A percentile compares a stretch with the other conserved stretches of the same genome.
Evolutionary conservation across 2,113 vertebrate genomes (phyloP).

Genomic region (Perca fluviatilis): DNA sequence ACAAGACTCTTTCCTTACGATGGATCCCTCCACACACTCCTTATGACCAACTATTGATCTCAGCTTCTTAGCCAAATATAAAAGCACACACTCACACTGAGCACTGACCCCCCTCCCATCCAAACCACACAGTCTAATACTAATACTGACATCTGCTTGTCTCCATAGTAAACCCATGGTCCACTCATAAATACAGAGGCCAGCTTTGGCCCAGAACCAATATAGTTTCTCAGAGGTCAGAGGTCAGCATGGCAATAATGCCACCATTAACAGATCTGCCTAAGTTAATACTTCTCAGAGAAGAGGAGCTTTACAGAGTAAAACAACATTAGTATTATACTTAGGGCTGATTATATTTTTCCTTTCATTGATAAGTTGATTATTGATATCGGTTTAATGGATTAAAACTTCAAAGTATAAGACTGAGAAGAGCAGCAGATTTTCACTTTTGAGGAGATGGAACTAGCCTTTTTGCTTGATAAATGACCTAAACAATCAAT

Average conservation of each 20-base stretch:
- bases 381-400: neutral
- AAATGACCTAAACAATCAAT: neutral
- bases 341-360: neutral
- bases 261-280: constrained; percentile 66
- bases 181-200: constrained; percentile 78
- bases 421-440: neutral
- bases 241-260: constrained; percentile 75
- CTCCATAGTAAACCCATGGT: constrained; percentile 76
- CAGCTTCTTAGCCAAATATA: constrained; percentile 76
- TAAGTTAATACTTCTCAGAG: constrained; percentile 33
- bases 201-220: constrained; percentile 74
- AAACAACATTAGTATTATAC: constrained; percentile 21
- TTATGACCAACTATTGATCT: constrained; percentile 84
- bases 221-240: constrained; percentile 75
- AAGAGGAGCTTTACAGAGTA: neutral
- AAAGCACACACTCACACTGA: constrained; percentile 66
- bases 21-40: constrained; percentile 77
- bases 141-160: constrained; percentile 80
- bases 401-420: neutral
- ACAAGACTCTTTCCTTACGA: constrained; percentile 65
- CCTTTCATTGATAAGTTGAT: neutral
- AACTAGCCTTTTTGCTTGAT: neutral
- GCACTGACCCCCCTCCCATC: constrained; percentile 56
- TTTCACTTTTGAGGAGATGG: neutral
- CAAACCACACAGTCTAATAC: constrained; percentile 62